Conservation (phyloP, 2,888 invertebrate species). For the Tachina lurida region DNA sequence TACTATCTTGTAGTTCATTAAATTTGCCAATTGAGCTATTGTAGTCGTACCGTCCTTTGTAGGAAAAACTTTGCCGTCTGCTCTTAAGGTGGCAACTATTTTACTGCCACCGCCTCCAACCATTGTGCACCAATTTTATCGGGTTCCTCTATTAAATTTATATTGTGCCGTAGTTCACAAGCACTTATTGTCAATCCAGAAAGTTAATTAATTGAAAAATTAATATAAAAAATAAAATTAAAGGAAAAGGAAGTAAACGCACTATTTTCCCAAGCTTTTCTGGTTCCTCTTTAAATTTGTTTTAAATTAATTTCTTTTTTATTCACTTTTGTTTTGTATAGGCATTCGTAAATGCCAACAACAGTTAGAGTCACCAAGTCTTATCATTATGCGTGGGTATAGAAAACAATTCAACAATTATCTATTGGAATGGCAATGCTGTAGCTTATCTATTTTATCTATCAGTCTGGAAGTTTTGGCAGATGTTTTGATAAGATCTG, state of each 20-base stretch:
- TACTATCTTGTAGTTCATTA: slow-evolving; percentile 79
- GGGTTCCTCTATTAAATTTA: slow-evolving; percentile 5
- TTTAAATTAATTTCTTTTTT: slow-evolving; percentile 69
- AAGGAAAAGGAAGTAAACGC: slow-evolving; percentile 74
- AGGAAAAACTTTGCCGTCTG: slow-evolving; percentile 80
- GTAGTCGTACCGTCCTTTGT: slow-evolving; percentile 73
- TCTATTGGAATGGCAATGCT: slow-evolving; percentile 23
- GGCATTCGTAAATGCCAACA: slow-evolving; percentile 69
- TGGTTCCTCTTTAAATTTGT: slow-evolving; percentile 70
- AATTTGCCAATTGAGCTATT: slow-evolving; percentile 75
- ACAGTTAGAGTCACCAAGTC: slow-evolving; percentile 53
- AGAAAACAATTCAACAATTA: neutral
- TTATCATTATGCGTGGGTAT: neutral
- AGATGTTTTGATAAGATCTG: slow-evolving; percentile 10
- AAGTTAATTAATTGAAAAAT: slow-evolving; percentile 66
- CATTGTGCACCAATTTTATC: slow-evolving; percentile 55
- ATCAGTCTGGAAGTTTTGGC: neutral
- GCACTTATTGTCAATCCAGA: slow-evolving; percentile 68
- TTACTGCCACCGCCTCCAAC: slow-evolving; percentile 76
- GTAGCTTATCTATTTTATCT: neutral
- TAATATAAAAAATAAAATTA: slow-evolving; percentile 72
- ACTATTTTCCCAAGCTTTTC: slow-evolving; percentile 72
- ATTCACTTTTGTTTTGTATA: slow-evolving; percentile 59
- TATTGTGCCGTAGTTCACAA: slow-evolving; percentile 35
- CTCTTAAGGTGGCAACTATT: slow-evolving; percentile 80